Base-by-base conservation (phyloP, 2,113 vertebrate genomes). In the Labrus mixtus region DNA sequence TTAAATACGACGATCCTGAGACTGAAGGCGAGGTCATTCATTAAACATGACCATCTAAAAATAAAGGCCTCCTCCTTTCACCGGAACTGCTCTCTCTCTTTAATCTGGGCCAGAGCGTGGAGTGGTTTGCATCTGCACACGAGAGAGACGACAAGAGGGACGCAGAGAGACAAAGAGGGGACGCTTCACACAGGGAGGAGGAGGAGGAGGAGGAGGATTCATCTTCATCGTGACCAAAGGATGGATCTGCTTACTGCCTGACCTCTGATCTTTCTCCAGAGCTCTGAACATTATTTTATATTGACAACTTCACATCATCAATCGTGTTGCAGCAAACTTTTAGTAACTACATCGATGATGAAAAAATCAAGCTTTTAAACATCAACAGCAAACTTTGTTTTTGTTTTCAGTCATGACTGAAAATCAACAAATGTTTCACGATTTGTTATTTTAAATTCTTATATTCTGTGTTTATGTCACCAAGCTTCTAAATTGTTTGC, bases 1-100 rank as follows among this genome's bases (percentile, higher is more conserved):
- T 63, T 72, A 17, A 57, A 68, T 0, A 63, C 23, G 1, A 36
- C 54, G 8, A 76, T 75, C 54, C 46, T 0, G 7, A 61, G 60
- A 71, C 82, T 84, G 0, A 43, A 59, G 43, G 41, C 50, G 7
- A 78, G 87, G 77, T 83, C 90, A 93, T 94, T 81, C 88, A 93
- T 94, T 93, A 95, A 94, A 92, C 90, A 94, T 94, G 90, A 72
- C 53, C 43, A 60, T 89, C 91, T 91, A 93, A 91, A 94, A 94
- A 94, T 94, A 93, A 90, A 91, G 78, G 69, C 81, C 77, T 88
- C 71, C 64, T 83, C 75, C 76, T 82, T 82, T 84, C 83, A 85
- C 77, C 37, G 54, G 66, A 80, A 56, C 82, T 71, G 82, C 85
- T 86, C 65, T 86, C 65, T 86, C 65, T 68, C 83, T 83, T 82